Evolutionary conservation across 2,113 vertebrate genomes (phyloP).

Genomic region (Pseudopipra pipra): DNA sequence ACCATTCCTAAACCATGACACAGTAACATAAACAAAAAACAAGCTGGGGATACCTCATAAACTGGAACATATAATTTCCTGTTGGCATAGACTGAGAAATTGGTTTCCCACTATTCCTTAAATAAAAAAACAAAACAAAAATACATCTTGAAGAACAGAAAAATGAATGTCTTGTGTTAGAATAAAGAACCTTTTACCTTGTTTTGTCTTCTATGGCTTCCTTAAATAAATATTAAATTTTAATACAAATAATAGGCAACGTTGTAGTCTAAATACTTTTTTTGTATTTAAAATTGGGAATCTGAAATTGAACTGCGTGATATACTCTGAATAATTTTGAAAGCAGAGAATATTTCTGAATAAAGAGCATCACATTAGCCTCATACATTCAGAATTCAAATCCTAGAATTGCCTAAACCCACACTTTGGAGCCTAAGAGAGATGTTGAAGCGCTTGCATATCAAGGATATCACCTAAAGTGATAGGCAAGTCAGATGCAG

Average conservation of each 20-base stretch:
- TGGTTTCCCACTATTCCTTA: background rate
- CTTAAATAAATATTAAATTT: background rate
- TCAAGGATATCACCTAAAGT: background rate
- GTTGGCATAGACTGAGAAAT: background rate
- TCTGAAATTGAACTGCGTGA: background rate
- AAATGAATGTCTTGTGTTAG: background rate
- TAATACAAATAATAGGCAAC: background rate
- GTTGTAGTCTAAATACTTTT: background rate
- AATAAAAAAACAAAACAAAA: background rate
- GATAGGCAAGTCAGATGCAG: background rate
- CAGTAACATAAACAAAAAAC: background rate
- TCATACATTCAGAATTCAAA: background rate
- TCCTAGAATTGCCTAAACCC: background rate
- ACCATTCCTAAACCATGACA: rapidly evolving
- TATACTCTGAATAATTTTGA: background rate
- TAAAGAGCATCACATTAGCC: background rate
- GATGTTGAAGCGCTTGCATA: background rate
- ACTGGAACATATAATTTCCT: background rate
- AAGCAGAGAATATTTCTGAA: background rate
- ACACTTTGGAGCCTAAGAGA: background rate
- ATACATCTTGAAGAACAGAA: background rate
- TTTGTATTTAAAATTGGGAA: background rate
- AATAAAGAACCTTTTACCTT: background rate
- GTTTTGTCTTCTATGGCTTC: background rate
- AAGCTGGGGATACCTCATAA: background rate